Base-by-base conservation (phyloP, 2,113 vertebrate species). In the Gavialis gangeticus region DNA sequence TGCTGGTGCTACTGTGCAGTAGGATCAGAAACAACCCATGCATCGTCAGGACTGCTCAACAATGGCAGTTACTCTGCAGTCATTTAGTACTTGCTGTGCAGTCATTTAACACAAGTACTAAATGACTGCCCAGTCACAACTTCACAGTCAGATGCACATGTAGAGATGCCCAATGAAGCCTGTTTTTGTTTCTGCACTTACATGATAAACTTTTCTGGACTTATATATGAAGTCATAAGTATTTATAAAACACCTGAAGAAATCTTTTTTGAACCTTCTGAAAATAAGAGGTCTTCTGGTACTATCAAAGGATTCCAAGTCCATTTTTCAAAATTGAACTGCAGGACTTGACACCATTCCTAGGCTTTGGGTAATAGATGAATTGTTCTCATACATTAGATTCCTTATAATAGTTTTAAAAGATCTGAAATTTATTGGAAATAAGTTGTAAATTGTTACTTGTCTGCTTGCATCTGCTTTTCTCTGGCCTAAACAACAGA, bases 271-370 rank as follows among this genome's bases (percentile, higher is more conserved):
- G 81, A 92, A 82, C 83, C 64, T 88, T 94, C 56, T 88, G 64
- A 67, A 90, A 93, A 75, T 27, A 87, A 69, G 76, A 77, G 71
- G 85, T 94, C 88, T 89, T 95, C 30, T n/a, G 56, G 91, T 82
- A 76, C 5, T 84, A n/a, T 55, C 76, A 24, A 87, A 89, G 30
- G 84, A 90, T 73, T 85, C 79, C 19, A 85, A 82, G n/a, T 89
- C 93, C 22, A 62, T 95, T 96, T 97, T 97, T 96, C 90, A 94
- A 85, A 81, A 84, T n/a, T 75, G 92, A 91, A 75, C 82, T 93
- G 60, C 71, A 80, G 66, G 24, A 8, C 69, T 82, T 85, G 76
- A 93, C 66, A 91, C 18, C 4, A 46, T 95, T 17, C 18, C 85
- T 76, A 85, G 71, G 78, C 86, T 64, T 12, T 84, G 27, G 64